A percentile compares a stretch with the other conserved stretches of the same genome.
These are phyloP conservation scores for Lasioglossum oenotherae DNA, from an alignment of 2,888 invertebrate genomes.

Conservation along the genomic window DNA sequence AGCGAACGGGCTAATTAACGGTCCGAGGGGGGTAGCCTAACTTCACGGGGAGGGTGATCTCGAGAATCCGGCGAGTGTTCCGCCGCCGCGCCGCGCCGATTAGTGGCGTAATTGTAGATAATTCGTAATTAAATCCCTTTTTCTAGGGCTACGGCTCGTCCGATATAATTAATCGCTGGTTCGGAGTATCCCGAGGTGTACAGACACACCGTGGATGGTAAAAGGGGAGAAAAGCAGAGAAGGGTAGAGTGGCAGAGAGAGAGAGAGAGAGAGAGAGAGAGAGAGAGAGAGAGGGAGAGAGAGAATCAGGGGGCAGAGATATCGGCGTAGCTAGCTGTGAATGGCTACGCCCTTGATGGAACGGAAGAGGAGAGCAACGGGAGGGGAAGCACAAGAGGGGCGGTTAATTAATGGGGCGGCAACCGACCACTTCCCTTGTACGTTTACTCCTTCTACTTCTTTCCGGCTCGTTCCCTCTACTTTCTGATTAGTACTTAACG, in stretches of 20 bases:
- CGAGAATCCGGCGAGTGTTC: constrained; percentile 14
- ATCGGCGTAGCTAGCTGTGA: constrained; percentile 72
- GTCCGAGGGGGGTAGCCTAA: not conserved
- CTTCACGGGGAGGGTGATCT: not conserved
- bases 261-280: not conserved
- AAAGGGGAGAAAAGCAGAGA: constrained; percentile 32
- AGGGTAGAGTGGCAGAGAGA: constrained; percentile 9
- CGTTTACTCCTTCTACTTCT: constrained; percentile 60
- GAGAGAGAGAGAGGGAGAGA: constrained; percentile 15
- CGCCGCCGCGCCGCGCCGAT: constrained; percentile 53
- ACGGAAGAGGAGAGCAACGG: constrained; percentile 70
- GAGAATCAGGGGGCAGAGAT: constrained; percentile 60
- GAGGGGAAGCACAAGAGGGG: constrained; percentile 69
- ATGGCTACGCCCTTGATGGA: constrained; percentile 77
- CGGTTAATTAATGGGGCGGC: constrained; percentile 81
- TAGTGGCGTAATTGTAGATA: constrained; percentile 53
- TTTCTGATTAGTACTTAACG: constrained; percentile 45
- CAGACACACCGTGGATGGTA: constrained; percentile 6
- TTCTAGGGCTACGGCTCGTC: constrained; percentile 35
- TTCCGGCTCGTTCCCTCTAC: constrained; percentile 32
- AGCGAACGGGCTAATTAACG: not conserved
- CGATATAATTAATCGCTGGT: constrained; percentile 65
- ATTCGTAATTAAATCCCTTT: constrained; percentile 63
- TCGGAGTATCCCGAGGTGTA: constrained; percentile 45
- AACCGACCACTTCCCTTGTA: constrained; percentile 76